Percentiles rank a stretch among this genome's conserved stretches.
Evolutionary conservation across 2,113 vertebrate genomes (phyloP).

Genomic region (Carettochelys insculpta): DNA sequence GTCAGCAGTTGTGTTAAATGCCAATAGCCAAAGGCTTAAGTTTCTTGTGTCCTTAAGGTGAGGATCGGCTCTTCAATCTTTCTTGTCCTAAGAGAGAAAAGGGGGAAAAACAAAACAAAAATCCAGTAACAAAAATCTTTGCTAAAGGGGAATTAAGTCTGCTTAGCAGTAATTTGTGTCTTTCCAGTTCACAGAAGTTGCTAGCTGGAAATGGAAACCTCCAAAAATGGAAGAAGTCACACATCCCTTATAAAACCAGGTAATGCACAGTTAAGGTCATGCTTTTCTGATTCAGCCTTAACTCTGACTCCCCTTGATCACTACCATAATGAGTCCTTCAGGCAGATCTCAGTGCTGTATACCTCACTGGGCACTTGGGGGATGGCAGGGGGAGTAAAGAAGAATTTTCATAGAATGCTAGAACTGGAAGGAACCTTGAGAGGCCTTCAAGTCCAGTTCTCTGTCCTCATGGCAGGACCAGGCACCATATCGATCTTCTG

Average conservation of each 20-base stretch:
- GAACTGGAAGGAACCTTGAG: too few species aligned
- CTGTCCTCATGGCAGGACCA: too few species aligned
- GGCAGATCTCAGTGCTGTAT: not conserved
- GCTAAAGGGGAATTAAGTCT: rapidly evolving
- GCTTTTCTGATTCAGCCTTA: not conserved
- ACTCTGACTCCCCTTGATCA: not conserved
- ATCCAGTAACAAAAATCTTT: not conserved
- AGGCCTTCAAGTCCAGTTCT: too few species aligned
- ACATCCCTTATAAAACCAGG: not conserved
- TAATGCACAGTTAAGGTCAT: not conserved
- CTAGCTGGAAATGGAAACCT: not conserved
- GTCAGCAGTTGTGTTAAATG: not conserved
- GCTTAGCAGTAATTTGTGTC: rapidly evolving
- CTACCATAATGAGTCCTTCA: not conserved
- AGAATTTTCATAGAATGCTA: too few species aligned
- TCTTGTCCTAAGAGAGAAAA: not conserved
- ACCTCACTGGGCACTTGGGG: not conserved
- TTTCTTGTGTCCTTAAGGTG: not conserved
- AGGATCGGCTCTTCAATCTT: not conserved
- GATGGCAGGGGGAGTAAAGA: not conserved
- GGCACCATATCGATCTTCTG: too few species aligned
- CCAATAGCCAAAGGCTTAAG: not conserved
- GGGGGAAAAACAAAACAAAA: not conserved
- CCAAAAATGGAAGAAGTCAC: not conserved
- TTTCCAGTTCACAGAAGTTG: not conserved